phyloP scores from a whole-genome alignment of 2,888 invertebrate species.

The Spialia ferax region DNA sequence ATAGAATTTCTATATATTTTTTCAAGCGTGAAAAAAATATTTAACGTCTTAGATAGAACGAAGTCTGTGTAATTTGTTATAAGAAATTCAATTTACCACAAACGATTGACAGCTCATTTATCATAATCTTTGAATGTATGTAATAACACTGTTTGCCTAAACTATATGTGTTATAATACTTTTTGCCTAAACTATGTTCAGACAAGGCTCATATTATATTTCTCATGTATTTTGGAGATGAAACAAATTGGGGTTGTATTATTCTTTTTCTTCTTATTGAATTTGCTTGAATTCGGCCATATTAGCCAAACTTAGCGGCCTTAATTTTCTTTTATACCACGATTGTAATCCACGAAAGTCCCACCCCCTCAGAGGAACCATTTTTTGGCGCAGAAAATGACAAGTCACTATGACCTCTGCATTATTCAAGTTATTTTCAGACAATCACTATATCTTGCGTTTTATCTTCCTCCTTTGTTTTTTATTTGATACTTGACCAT shows the following conservation, averaged over 20 bases:
- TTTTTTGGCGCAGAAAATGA: constrained; percentile 27
- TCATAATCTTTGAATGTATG: constrained; percentile 26
- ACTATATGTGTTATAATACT: constrained; percentile 25
- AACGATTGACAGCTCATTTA: constrained; percentile 35
- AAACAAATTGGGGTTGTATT: neutral
- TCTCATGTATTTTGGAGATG: neutral
- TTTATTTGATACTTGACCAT: constrained; percentile 36
- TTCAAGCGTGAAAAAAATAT: constrained; percentile 31
- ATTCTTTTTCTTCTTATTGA: neutral
- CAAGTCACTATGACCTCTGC: constrained; percentile 28
- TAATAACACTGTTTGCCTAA: constrained; percentile 27
- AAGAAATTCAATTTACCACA: constrained; percentile 39
- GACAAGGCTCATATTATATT: constrained; percentile 16
- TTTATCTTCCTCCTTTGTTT: constrained; percentile 30
- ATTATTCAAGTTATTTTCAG: constrained; percentile 31
- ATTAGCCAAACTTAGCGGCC: neutral
- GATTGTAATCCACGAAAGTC: constrained; percentile 30
- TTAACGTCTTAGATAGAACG: constrained; percentile 23
- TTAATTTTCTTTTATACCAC: neutral
- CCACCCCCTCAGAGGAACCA: constrained; percentile 19
- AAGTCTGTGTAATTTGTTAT: constrained; percentile 23
- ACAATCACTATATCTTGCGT: constrained; percentile 32
- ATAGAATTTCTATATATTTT: constrained; percentile 3
- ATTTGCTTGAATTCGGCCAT: neutral
- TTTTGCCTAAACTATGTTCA: constrained; percentile 33